Conservation (phyloP, 2,113 vertebrate species). For the Zonotrichia leucophrys region DNA sequence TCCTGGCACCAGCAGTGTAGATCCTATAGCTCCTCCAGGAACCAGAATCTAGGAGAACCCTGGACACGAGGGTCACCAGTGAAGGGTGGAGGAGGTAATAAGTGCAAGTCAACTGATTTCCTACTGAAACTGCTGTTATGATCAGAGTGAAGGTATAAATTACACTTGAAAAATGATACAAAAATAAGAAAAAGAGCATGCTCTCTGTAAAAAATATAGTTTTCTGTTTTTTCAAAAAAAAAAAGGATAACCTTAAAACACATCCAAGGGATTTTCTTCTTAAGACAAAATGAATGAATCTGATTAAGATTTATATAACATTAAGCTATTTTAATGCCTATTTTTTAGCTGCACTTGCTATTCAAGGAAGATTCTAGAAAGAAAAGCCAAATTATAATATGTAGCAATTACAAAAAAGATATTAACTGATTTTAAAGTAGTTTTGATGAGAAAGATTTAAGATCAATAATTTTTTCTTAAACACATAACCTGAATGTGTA, state of each 20-base stretch:
- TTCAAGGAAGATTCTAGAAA: constrained; percentile 14
- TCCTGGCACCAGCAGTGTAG: background rate
- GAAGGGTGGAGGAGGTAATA: constrained; percentile 1
- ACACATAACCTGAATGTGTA: background rate
- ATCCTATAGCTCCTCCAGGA: background rate
- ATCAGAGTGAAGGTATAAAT: constrained; percentile 73
- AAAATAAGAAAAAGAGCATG: constrained; percentile 80
- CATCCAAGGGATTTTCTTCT: background rate
- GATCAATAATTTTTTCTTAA: background rate
- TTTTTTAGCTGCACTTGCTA: background rate
- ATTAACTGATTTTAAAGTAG: background rate
- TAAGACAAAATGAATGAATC: constrained; percentile 51
- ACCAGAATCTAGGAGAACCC: constrained; percentile 12
- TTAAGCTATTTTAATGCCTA: constrained; percentile 67
- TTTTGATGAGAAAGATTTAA: background rate
- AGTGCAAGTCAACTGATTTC: constrained; percentile 9
- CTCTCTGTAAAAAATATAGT: constrained; percentile 81
- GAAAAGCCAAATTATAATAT: background rate
- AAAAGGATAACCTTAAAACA: constrained; percentile 38
- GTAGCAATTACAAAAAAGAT: background rate
- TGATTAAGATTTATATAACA: constrained; percentile 31
- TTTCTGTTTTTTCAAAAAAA: constrained; percentile 66
- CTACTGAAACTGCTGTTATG: constrained; percentile 46
- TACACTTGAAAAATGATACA: constrained; percentile 79
- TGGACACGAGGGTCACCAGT: background rate